A percentile compares a stretch with the other conserved stretches of the same genome.
These are phyloP conservation scores for Cylas formicarius DNA, from an alignment of 1,140 invertebrate genomes.

Conservation along the genomic window DNA sequence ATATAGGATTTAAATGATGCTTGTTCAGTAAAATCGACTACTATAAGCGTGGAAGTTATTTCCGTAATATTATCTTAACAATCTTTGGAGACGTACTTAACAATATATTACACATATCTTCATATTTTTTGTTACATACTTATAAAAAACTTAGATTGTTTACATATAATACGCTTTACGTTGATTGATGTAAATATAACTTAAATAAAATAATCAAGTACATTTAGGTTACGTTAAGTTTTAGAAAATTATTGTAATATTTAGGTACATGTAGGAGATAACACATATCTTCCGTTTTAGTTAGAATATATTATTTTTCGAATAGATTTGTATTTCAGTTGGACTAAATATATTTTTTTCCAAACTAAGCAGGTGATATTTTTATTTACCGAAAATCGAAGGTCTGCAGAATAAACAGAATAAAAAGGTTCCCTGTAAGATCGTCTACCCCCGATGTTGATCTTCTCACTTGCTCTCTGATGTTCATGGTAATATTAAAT, in stretches of 20 bases:
- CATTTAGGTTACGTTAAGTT: constrained; percentile 18
- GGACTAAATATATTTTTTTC: constrained; percentile 24
- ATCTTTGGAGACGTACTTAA: neutral
- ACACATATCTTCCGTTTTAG: constrained; percentile 14
- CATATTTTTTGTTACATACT: constrained; percentile 11
- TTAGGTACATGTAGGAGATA: constrained; percentile 18
- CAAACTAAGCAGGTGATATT: no score
- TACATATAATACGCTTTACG: constrained; percentile 22
- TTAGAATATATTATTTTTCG: constrained; percentile 21
- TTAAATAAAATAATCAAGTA: constrained; percentile 17
- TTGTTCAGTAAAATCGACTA: no score
- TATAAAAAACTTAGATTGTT: constrained; percentile 19
- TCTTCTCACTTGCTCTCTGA: no score
- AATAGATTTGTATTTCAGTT: constrained; percentile 23
- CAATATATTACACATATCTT: constrained; percentile 13
- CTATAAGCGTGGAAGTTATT: no score
- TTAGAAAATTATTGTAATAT: constrained; percentile 20
- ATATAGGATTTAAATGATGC: no score
- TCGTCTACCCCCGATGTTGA: no score
- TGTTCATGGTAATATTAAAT: no score
- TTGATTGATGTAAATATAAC: constrained; percentile 15
- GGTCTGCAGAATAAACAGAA: no score
- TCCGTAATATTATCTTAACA: no score
- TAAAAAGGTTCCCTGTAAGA: no score
- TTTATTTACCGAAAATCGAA: no score